A percentile compares a stretch with the other conserved stretches of the same genome.
Evolutionary conservation across 2,113 vertebrate genomes (phyloP).

Genomic region (Dipodomys ordii): DNA sequence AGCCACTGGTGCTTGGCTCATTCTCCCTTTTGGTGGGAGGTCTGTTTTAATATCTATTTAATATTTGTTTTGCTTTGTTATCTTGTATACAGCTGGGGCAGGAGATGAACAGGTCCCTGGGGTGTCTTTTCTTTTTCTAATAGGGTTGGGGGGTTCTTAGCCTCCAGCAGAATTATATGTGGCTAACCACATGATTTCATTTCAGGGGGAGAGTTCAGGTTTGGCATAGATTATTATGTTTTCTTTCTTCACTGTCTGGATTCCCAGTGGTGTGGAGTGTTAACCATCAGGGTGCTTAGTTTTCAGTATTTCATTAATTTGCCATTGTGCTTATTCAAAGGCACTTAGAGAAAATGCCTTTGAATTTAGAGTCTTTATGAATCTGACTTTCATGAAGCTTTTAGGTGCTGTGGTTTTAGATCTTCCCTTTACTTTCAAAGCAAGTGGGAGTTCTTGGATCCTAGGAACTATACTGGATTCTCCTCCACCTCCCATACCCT

Average conservation of each 20-base stretch:
- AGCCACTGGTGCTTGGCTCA: neutral
- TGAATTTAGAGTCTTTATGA: slow-evolving; percentile 49
- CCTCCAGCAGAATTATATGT: neutral
- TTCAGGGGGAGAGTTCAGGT: neutral
- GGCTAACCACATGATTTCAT: neutral
- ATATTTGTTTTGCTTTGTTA: neutral
- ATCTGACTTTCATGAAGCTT: neutral
- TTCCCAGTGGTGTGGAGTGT: slow-evolving; percentile 33
- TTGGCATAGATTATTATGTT: slow-evolving; percentile 29
- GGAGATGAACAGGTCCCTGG: neutral
- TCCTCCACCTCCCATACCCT: neutral
- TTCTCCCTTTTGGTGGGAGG: neutral
- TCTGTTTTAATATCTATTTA: slow-evolving; percentile 74
- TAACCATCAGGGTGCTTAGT: slow-evolving; percentile 60
- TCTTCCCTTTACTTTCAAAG: slow-evolving; percentile 49
- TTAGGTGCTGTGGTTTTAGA: neutral
- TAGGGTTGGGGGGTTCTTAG: neutral
- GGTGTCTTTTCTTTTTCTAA: neutral
- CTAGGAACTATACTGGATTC: neutral
- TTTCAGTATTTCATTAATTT: slow-evolving; percentile 71
- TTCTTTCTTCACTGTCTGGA: slow-evolving; percentile 46
- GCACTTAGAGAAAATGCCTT: slow-evolving; percentile 34
- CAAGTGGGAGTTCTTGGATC: neutral
- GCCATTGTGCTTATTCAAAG: slow-evolving; percentile 52
- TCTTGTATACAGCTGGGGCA: neutral